Percentiles rank a stretch among this genome's conserved stretches.
Evolutionary conservation across 2,797 vertebrate genomes (phyloP).

Genomic region (Rhincodon typus): DNA sequence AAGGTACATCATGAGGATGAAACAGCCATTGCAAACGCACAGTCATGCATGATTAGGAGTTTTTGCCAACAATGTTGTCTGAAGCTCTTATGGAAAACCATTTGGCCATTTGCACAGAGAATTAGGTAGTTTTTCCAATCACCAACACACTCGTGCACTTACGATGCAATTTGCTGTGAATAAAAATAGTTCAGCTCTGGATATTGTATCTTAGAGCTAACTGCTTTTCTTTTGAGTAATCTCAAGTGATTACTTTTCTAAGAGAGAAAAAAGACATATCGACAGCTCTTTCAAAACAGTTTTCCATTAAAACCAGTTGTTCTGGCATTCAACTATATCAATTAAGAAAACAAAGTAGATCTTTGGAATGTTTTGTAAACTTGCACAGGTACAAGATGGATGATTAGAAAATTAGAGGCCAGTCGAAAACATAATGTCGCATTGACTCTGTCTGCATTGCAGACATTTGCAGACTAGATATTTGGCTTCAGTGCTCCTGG

Average conservation of each 20-base stretch:
- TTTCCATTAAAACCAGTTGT: neutral
- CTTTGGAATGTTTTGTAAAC: neutral
- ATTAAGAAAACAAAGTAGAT: neutral
- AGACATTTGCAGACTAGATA: neutral
- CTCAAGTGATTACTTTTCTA: neutral
- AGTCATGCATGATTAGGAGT: constrained; percentile 38
- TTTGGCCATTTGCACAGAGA: constrained; percentile 42
- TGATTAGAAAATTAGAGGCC: neutral
- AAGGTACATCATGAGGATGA: constrained; percentile 42
- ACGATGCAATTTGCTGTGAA: constrained; percentile 32
- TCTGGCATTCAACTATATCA: neutral
- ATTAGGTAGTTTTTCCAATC: constrained; percentile 40
- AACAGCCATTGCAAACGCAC: constrained; percentile 38
- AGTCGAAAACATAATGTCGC: neutral
- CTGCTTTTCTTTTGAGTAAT: neutral
- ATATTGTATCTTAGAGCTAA: neutral
- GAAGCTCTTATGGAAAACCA: constrained; percentile 40
- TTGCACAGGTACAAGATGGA: neutral
- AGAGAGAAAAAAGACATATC: neutral
- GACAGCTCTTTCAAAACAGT: neutral
- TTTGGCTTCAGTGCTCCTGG: neutral
- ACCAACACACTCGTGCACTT: constrained; percentile 41
- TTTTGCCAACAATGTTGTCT: constrained; percentile 41
- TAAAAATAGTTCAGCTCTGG: neutral
- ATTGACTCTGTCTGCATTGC: neutral